phyloP scores from a whole-genome alignment of 2,797 vertebrate species.

The Bufotes viridis region DNA sequence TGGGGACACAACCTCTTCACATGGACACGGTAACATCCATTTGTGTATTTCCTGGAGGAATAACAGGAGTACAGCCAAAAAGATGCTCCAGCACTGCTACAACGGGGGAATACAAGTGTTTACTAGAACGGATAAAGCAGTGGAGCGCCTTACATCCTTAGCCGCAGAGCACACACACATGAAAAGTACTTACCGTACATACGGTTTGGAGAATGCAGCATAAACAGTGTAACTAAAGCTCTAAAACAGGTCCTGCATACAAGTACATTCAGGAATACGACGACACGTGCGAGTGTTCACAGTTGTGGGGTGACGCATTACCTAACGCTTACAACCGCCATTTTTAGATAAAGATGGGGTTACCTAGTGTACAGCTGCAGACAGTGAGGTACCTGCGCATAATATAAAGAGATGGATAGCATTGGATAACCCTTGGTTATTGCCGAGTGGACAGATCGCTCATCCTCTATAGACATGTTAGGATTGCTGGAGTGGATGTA shows the following conservation, averaged over 20 bases:
- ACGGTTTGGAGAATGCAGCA: constrained; percentile 14
- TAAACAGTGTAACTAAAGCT: constrained; percentile 21
- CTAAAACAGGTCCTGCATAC: neutral
- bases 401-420: neutral
- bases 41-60: neutral
- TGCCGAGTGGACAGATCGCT: neutral
- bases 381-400: constrained; percentile 18
- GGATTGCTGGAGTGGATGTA: constrained; percentile 3
- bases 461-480: neutral
- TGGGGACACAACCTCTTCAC: neutral
- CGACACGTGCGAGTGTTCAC: neutral
- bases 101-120: neutral
- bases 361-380: neutral
- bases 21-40: neutral
- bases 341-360: neutral
- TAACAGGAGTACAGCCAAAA: neutral
- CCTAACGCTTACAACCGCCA: neutral
- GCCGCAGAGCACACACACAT: neutral
- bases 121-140: neutral
- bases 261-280: constrained; percentile 8
- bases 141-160: neutral
- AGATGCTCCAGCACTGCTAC: neutral
- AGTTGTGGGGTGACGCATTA: neutral
- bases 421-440: neutral
- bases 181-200: neutral